Base-by-base conservation (phyloP, 2,113 vertebrate genomes). In the Fregata magnificens region DNA sequence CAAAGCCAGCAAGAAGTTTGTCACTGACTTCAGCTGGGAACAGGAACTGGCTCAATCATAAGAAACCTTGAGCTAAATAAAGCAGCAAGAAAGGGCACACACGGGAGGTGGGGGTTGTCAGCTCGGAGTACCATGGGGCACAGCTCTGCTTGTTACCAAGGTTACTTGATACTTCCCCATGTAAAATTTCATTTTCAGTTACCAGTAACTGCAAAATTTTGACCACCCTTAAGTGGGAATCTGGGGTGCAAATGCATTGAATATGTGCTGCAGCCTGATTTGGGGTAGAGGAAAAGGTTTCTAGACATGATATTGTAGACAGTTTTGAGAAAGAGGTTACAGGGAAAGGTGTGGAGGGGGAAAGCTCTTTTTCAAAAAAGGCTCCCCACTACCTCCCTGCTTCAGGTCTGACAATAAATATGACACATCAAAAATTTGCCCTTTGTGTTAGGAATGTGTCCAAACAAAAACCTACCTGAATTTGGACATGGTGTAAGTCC, bases 31-130 rank as follows among this genome's bases (percentile, higher is more conserved):
- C 90, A 86, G 73, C 53, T 78, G 56, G 71, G 82, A 92, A 88
- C 77, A 74, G 56, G 70, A 92, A 91, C 80, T 2, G 12, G 55
- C 66, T 95, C 82, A 66, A 58, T 83, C 71, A n/a, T 65, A 91
- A 94, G 92, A 93, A 94, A 94, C 38, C 47, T 71, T 73, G 61
- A 90, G 70, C 89, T 93, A 97, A 95, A 90, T 94, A 96, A 96
- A 93, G 87, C 73, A 47, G 79, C n/a, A 81, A 89, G 71, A 82
- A 95, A 94, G 95, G 79, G 70, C 91, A 78, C 53, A 80, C 59
- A 91, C 25, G 0, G 86, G 69, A 92, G 83, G 67, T 40, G 56
- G 78, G 25, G 58, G 65, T 61, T 94, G 82, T 89, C 90, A 91
- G 79, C 61, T 52, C 20, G 0, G n/a, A 78, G 73, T 47, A 85